These are phyloP conservation scores for Perca schrenkii DNA, from an alignment of 2,113 vertebrate species.

Conservation along the genomic window DNA sequence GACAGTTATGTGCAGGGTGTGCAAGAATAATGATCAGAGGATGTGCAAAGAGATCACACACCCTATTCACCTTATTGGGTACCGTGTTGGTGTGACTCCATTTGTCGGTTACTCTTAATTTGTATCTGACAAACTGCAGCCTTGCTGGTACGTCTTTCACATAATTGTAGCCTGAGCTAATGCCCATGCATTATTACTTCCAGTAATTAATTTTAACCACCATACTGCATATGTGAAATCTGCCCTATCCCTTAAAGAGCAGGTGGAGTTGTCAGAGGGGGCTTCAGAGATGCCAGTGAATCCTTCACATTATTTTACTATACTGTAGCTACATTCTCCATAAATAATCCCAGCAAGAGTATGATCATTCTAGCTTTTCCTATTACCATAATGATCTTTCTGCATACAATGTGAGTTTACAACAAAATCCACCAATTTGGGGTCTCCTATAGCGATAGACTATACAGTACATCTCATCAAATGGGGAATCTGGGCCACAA, in stretches of 20 bases:
- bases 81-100: background rate
- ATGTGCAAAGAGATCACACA: too few relatives aligned
- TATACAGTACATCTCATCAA: background rate
- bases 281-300: background rate
- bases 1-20: too few relatives aligned
- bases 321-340: background rate
- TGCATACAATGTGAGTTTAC: background rate
- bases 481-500: background rate
- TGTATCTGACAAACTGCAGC: slow-evolving; percentile 1
- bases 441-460: background rate
- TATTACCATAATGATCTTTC: background rate
- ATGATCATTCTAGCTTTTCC: background rate
- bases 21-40: too few relatives aligned
- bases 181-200: background rate
- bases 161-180: background rate
- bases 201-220: background rate
- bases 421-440: background rate
- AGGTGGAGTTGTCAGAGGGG: background rate
- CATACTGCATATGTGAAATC: background rate
- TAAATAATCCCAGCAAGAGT: background rate
- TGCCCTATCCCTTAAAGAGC: background rate
- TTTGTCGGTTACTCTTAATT: background rate
- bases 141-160: background rate
- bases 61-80: background rate
- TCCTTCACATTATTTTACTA: background rate